phyloP scores from a whole-genome alignment of 2,888 invertebrate genomes.

The Iselma pallidipennis region DNA sequence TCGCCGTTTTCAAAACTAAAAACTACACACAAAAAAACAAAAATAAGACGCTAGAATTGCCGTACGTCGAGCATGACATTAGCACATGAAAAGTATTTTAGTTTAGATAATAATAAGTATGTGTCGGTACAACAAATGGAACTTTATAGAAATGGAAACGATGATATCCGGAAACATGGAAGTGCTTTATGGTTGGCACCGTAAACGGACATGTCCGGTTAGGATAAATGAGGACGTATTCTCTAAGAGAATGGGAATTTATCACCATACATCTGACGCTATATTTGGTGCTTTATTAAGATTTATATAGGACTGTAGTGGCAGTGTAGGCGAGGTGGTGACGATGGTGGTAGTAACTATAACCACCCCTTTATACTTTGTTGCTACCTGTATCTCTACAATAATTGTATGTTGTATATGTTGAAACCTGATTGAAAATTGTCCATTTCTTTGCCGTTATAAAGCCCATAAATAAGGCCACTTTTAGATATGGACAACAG shows the following conservation, averaged over 20 bases:
- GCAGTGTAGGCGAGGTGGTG: constrained; percentile 39
- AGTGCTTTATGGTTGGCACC: constrained; percentile 55
- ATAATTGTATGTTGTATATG: background rate
- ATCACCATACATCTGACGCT: constrained; percentile 57
- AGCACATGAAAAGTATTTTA: constrained; percentile 29
- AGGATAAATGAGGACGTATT: constrained; percentile 59
- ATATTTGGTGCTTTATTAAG: constrained; percentile 58
- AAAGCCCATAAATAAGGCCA: constrained; percentile 47
- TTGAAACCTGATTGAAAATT: background rate
- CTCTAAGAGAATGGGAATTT: constrained; percentile 58
- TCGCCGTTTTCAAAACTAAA: constrained; percentile 41
- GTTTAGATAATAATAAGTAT: constrained; percentile 39
- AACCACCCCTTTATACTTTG: constrained; percentile 43
- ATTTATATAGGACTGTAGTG: constrained; percentile 54
- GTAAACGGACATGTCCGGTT: constrained; percentile 54
- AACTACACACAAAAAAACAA: constrained; percentile 18
- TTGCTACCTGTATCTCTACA: constrained; percentile 16
- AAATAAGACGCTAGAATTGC: constrained; percentile 21
- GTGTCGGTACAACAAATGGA: constrained; percentile 23
- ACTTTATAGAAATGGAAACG: constrained; percentile 51
- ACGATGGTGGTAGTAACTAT: constrained; percentile 39
- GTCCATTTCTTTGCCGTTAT: constrained; percentile 15
- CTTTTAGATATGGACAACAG: constrained; percentile 53
- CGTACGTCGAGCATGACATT: constrained; percentile 7
- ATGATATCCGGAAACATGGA: constrained; percentile 56